phyloP scores from a whole-genome alignment of 2,113 vertebrate species.

The Pleuronectes platessa region DNA sequence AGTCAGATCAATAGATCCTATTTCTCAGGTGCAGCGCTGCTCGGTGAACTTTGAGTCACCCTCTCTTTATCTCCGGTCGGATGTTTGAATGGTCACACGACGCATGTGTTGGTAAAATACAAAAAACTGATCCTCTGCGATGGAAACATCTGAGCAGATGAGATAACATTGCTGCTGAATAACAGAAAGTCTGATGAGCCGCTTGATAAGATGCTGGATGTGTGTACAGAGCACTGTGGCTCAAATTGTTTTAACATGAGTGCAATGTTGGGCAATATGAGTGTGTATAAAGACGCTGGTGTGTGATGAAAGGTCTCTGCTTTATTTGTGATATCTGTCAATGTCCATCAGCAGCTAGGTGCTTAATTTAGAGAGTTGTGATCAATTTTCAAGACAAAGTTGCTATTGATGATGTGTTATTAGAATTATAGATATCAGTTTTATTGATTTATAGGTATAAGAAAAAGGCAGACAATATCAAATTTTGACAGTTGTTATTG shows the following conservation, averaged over 20 bases:
- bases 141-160: conserved; percentile 52
- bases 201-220: conserved; percentile 15
- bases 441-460: too few relatives aligned
- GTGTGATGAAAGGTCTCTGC: not conserved
- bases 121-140: conserved; percentile 40
- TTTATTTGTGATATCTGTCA: not conserved
- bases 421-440: too few relatives aligned
- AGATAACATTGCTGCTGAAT: conserved; percentile 37
- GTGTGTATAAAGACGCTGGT: not conserved
- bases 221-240: not conserved
- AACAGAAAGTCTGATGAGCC: conserved; percentile 7
- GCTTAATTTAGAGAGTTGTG: not conserved
- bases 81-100: conserved; percentile 5
- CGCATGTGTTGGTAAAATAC: conserved; percentile 26
- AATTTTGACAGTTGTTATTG: too few relatives aligned
- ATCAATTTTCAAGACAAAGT: not conserved
- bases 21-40: conserved; percentile 32
- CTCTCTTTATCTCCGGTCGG: not conserved
- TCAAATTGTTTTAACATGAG: conserved; percentile 1
- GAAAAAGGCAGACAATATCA: too few relatives aligned
- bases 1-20: conserved; percentile 54
- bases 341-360: not conserved
- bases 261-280: not conserved
- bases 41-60: conserved; percentile 55
- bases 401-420: too few relatives aligned